phyloP scores from a whole-genome alignment of 2,888 invertebrate species.

The Bimastos eiseni region DNA sequence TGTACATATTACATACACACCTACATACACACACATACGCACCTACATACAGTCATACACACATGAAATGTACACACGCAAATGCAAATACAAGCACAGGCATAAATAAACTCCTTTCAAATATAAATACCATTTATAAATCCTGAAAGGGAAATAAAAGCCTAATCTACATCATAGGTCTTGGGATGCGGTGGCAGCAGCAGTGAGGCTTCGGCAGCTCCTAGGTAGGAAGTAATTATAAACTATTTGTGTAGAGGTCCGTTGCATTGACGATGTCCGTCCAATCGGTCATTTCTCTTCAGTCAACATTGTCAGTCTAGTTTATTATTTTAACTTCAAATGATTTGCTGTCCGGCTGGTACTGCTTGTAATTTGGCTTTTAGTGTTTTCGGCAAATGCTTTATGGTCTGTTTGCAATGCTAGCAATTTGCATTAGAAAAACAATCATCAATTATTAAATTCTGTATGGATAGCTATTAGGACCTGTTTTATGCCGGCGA shows the following conservation, averaged over 20 bases:
- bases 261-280: background rate
- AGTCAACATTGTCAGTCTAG: constrained; percentile 25
- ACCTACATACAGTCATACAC: background rate
- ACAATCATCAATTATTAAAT: constrained; percentile 26
- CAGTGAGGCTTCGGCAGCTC: background rate
- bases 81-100: background rate
- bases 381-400: constrained; percentile 25
- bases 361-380: constrained; percentile 22
- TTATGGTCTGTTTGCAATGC: constrained; percentile 22
- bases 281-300: constrained; percentile 24
- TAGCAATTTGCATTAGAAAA: constrained; percentile 26
- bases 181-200: background rate
- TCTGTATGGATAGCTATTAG: background rate
- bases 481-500: constrained; percentile 19
- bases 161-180: constrained; percentile 18
- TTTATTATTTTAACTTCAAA: constrained; percentile 26
- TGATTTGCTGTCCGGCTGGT: constrained; percentile 21
- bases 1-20: background rate
- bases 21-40: background rate
- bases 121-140: background rate
- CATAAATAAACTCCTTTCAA: constrained; percentile 10
- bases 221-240: constrained; percentile 23
- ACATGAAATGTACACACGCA: background rate
- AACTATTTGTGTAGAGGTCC: constrained; percentile 25
- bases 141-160: constrained; percentile 10